Percentiles rank a stretch among this genome's conserved stretches.
phyloP scores from a whole-genome alignment of 2,797 vertebrate genomes.

The Protosalanx chinensis region DNA sequence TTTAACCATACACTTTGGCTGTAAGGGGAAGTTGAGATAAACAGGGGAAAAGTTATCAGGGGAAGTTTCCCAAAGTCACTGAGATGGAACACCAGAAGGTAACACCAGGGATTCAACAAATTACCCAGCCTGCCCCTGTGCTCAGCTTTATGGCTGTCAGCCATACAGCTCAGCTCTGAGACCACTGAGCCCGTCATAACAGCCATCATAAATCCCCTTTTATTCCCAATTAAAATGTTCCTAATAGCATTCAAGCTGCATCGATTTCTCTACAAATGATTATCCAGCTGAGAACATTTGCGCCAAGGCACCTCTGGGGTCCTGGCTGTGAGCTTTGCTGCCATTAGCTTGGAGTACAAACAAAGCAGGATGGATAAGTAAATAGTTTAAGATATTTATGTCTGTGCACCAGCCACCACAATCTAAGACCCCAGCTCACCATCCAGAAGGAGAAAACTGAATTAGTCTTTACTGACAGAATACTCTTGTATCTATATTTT shows the following conservation, averaged over 20 bases:
- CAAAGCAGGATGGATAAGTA: slow-evolving; percentile 52
- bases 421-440: slow-evolving; percentile 3
- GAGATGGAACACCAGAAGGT: slow-evolving; percentile 23
- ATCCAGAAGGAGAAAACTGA: slow-evolving; percentile 24
- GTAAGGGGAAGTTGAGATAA: slow-evolving; percentile 22
- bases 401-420: slow-evolving; percentile 18
- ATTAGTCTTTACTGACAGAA: slow-evolving; percentile 21
- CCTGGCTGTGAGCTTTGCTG: slow-evolving; percentile 43
- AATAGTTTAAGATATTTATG: slow-evolving; percentile 49
- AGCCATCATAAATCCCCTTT: slow-evolving; percentile 62
- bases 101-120: slow-evolving; percentile 24
- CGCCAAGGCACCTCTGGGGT: slow-evolving; percentile 31
- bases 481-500: slow-evolving; percentile 6
- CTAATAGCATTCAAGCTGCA: slow-evolving; percentile 52
- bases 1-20: slow-evolving; percentile 25
- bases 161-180: slow-evolving; percentile 17
- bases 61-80: slow-evolving; percentile 24
- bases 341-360: slow-evolving; percentile 45
- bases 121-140: slow-evolving; percentile 35
- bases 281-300: slow-evolving; percentile 43
- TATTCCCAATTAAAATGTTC: slow-evolving; percentile 69
- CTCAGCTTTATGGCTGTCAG: slow-evolving; percentile 29
- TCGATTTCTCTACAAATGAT: slow-evolving; percentile 54
- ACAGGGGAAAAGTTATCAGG: background rate
- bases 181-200: slow-evolving; percentile 50